Conservation (phyloP, 2,797 vertebrate genomes). For the Sorex maritimensis region DNA sequence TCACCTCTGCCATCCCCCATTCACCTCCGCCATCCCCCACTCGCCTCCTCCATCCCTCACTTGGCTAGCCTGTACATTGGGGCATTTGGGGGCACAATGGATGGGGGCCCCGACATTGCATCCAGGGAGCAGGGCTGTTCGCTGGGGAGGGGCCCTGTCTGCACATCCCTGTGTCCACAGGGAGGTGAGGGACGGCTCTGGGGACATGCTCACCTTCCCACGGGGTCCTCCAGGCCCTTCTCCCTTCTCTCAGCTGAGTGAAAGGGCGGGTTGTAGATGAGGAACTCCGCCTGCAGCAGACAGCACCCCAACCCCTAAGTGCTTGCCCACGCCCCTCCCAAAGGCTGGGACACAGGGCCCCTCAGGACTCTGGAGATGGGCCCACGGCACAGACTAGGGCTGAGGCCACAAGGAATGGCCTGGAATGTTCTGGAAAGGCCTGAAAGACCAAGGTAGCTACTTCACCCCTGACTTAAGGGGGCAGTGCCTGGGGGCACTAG, state of each 20-base stretch:
- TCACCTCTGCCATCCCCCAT: too few relatives aligned
- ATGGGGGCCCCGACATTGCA: too few relatives aligned
- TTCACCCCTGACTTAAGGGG: too few relatives aligned
- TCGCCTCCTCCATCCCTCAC: too few relatives aligned
- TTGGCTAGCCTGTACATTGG: too few relatives aligned
- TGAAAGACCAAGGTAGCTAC: too few relatives aligned
- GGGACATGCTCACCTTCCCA: slow-evolving; percentile 88
- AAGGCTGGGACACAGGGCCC: fast-evolving
- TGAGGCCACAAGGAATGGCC: neutral
- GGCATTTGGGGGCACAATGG: too few relatives aligned
- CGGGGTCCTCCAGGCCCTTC: slow-evolving; percentile 79
- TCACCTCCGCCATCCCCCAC: too few relatives aligned
- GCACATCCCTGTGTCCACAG: neutral
- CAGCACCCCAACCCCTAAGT: fast-evolving
- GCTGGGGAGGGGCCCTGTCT: too few relatives aligned
- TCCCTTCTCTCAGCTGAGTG: slow-evolving; percentile 89
- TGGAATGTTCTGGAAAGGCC: neutral
- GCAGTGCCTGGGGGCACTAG: neutral
- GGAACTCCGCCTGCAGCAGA: slow-evolving; percentile 92
- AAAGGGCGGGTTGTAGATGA: slow-evolving; percentile 91
- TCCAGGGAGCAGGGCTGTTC: too few relatives aligned
- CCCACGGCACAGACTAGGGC: neutral
- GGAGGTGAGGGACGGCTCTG: neutral
- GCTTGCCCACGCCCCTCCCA: neutral
- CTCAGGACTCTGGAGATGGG: too few relatives aligned